Evolutionary conservation across 2,113 vertebrate species (phyloP).

Genomic region (Tympanuchus pallidicinctus): DNA sequence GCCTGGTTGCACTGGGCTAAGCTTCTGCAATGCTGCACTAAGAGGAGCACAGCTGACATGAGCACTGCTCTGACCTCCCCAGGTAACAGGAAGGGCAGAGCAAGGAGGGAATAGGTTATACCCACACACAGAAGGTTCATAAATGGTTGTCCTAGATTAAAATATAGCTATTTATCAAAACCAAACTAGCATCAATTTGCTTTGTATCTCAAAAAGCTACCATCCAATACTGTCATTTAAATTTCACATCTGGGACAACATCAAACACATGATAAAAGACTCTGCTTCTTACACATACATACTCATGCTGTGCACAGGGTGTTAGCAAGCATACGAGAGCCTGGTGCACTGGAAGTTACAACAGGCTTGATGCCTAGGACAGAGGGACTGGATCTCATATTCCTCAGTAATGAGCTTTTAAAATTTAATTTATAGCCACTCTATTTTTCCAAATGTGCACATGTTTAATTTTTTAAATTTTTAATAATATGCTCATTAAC

Average conservation of each 20-base stretch:
- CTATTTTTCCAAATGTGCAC: background rate
- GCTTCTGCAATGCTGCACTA: background rate
- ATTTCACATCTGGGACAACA: background rate
- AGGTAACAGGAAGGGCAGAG: background rate
- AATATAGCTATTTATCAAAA: background rate
- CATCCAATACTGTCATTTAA: background rate
- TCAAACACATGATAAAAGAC: background rate
- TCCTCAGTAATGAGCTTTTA: slow-evolving; percentile 1
- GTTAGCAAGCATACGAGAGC: background rate
- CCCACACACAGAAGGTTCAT: background rate
- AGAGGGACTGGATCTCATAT: background rate
- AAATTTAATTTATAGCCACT: slow-evolving; percentile 21
- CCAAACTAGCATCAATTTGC: background rate
- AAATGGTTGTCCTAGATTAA: background rate
- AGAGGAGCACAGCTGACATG: background rate
- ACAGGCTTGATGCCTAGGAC: background rate
- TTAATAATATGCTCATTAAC: slow-evolving; percentile 32
- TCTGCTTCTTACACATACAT: background rate
- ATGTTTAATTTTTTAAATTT: slow-evolving; percentile 24
- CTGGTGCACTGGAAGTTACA: slow-evolving; percentile 30
- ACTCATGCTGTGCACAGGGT: background rate
- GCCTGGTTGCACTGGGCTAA: accelerated
- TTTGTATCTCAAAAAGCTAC: background rate
- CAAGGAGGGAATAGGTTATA: background rate
- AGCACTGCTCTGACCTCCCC: background rate